Base-by-base conservation (phyloP, 2,888 invertebrate species). In the Oscheius sp. region DNA sequence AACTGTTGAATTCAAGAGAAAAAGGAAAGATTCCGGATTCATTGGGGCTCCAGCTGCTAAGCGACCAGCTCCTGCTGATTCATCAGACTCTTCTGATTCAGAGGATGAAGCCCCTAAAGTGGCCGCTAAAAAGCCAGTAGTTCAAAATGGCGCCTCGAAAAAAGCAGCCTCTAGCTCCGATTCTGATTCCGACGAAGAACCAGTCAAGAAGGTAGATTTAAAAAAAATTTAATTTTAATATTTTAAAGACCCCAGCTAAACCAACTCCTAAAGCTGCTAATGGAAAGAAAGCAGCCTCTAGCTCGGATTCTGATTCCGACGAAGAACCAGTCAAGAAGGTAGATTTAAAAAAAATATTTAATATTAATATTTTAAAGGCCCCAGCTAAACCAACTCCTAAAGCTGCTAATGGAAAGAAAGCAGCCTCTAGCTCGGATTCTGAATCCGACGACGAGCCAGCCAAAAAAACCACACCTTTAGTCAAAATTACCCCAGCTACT, bases 11-110 rank as follows among this genome's bases (percentile, higher is more conserved):
- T n/a, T 61, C 15, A 42, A 45, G 10, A 27, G 45, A 3, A 61
- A 61, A 20, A 25, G 25, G 45, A 45, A 37, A 37, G 37, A 37
- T 37, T 10, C 8, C 37, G 37, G 37, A 8, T 37, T 37, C 37
- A 10, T 37, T 53, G 55, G 6, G 8, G 17, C 17, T 6, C 17
- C 46, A 15, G 45, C 0, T 6, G 48, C 58, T n/a, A 45, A 69
- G 69, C 48, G 63, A 29, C 55, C 48, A 48, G 57, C 66, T 1
- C 23, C 39, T n/a, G 39, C 48, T 8, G n/a, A 17, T 20, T 23
- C 20, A 67, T 73, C 10, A 69, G 73, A 78, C 15, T 72, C 72
- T 2, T 71, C 72, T 34, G 48, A 48, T 27, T 65, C 70, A 6
- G 71, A 69, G 29, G 71, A 65, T 23, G 67, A 50, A 1, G 20